Evolutionary conservation across 2,888 invertebrate species (phyloP).

Genomic region (Sipha maydis): DNA sequence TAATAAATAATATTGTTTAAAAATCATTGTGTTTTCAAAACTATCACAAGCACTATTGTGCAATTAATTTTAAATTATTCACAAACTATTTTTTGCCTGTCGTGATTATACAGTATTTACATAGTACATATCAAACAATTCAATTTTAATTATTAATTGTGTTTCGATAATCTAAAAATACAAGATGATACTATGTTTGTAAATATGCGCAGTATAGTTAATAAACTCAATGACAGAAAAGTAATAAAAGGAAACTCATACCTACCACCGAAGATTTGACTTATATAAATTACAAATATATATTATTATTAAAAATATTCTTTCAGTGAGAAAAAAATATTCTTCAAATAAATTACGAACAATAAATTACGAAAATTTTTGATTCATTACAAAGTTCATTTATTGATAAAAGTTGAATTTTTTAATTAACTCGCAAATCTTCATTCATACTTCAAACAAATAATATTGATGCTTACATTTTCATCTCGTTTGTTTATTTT

Average conservation of each 20-base stretch:
- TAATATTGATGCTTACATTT: not conserved
- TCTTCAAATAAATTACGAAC: not conserved
- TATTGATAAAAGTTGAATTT: not conserved
- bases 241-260: not conserved
- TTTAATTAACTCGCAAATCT: not conserved
- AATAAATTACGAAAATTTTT: not conserved
- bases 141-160: no score
- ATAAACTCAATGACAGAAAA: not conserved
- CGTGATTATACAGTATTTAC: no score
- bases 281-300: not conserved
- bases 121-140: no score
- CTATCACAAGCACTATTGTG: no score
- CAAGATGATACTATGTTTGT: no score
- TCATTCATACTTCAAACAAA: slow-evolving; percentile 1
- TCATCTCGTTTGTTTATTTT: no score
- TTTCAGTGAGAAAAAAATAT: not conserved
- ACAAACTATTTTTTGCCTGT: no score
- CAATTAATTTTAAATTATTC: no score
- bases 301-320: not conserved
- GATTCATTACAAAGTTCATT: not conserved
- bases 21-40: no score
- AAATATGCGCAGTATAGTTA: no score
- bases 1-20: no score
- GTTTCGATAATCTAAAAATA: no score
- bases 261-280: not conserved